Conservation (phyloP, 1,140 invertebrate species). For the Paraescarpia echinospica region DNA sequence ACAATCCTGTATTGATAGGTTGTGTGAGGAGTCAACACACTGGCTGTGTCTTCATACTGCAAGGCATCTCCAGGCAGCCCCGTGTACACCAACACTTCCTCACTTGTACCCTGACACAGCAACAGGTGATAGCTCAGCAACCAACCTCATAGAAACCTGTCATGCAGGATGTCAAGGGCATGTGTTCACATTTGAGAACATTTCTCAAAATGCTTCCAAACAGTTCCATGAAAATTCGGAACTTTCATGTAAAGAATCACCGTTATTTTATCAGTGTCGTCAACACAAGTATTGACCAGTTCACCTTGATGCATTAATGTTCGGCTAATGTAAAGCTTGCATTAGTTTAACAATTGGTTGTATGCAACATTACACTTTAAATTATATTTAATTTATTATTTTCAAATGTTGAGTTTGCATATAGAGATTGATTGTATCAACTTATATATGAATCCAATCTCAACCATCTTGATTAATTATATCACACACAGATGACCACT, state of each 20-base stretch:
- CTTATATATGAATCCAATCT: not conserved
- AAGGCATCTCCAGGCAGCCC: constrained; percentile 31
- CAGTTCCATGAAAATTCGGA: not conserved
- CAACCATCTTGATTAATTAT: too few species aligned
- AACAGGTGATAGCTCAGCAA: not conserved
- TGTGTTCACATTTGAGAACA: not conserved
- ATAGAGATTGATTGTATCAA: too few species aligned
- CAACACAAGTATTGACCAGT: too few species aligned
- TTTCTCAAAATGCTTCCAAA: not conserved
- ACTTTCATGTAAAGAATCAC: not conserved
- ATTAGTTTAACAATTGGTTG: too few species aligned
- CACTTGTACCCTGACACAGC: not conserved
- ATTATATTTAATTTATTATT: too few species aligned
- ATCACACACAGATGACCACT: too few species aligned
- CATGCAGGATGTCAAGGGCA: not conserved
- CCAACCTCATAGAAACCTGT: not conserved
- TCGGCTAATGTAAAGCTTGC: too few species aligned
- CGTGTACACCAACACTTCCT: constrained; percentile 5
- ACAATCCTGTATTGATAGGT: constrained; percentile 48
- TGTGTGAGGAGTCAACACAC: constrained; percentile 42
- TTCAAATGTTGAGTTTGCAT: too few species aligned
- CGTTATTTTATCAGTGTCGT: not conserved
- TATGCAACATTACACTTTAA: too few species aligned
- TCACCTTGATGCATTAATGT: too few species aligned
- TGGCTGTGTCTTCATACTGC: constrained; percentile 44